Percentiles rank a stretch among this genome's conserved stretches.
These are phyloP conservation scores for Pachliopta kotzebuea DNA, from an alignment of 2,888 invertebrate species.

Conservation along the genomic window DNA sequence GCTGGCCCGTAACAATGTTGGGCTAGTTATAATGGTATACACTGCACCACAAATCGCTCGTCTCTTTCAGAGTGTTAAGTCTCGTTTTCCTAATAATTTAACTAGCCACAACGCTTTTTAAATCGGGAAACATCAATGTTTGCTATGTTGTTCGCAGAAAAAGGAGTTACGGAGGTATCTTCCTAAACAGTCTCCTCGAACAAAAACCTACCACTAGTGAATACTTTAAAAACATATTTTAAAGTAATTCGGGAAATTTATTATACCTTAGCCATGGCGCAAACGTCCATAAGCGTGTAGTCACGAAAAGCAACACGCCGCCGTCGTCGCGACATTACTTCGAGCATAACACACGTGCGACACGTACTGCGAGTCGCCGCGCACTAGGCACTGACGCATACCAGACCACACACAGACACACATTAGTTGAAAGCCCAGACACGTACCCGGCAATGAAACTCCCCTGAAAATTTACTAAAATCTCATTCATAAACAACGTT, in stretches of 20 bases:
- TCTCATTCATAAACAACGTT: neutral
- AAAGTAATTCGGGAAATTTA: slow-evolving; percentile 19
- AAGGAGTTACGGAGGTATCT: too few species aligned
- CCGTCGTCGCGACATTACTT: slow-evolving; percentile 69
- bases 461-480: slow-evolving; percentile 37
- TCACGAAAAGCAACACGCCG: slow-evolving; percentile 74
- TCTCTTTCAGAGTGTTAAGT: too few species aligned
- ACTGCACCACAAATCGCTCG: too few species aligned
- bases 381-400: slow-evolving; percentile 59
- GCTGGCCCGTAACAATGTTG: too few species aligned
- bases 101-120: too few species aligned
- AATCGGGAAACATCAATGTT: too few species aligned
- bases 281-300: slow-evolving; percentile 72
- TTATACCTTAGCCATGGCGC: slow-evolving; percentile 73
- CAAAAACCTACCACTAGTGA: too few species aligned
- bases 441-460: slow-evolving; percentile 36
- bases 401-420: slow-evolving; percentile 22
- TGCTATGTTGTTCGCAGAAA: too few species aligned
- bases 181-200: too few species aligned
- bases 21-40: too few species aligned
- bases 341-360: slow-evolving; percentile 45
- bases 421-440: slow-evolving; percentile 18
- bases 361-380: slow-evolving; percentile 46
- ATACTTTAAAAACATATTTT: neutral
- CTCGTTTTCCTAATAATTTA: too few species aligned